These are phyloP conservation scores for Tokudaia tokunoshimensis DNA, from an alignment of 2,797 vertebrate genomes.

Conservation along the genomic window DNA sequence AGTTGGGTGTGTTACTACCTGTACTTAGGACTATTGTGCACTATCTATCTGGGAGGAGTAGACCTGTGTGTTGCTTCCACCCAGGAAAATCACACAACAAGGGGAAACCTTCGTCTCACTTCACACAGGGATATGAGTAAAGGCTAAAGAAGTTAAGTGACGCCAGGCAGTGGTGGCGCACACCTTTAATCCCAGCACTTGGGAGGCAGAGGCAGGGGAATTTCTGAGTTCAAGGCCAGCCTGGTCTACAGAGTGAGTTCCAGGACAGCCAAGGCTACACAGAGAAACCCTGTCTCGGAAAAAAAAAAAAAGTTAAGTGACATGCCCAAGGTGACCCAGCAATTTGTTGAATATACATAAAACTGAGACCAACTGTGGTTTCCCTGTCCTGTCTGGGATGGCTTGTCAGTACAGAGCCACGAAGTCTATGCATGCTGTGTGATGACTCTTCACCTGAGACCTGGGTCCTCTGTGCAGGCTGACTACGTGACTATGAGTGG, in stretches of 20 bases:
- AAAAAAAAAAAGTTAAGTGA: not conserved
- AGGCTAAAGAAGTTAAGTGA: not conserved
- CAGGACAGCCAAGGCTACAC: too few species aligned
- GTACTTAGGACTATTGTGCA: not conserved
- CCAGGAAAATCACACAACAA: not conserved
- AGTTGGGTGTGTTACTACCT: not conserved
- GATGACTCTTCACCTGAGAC: not conserved
- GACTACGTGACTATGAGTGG: not conserved
- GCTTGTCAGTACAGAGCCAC: not conserved
- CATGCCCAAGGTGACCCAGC: not conserved
- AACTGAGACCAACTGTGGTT: not conserved
- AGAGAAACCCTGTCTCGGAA: too few species aligned
- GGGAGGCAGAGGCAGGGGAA: too few species aligned
- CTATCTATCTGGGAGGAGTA: not conserved
- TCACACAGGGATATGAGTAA: not conserved
- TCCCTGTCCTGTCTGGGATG: fast-evolving
- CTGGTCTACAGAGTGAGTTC: too few species aligned
- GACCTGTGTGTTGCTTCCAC: not conserved
- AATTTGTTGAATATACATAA: not conserved
- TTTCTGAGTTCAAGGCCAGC: too few species aligned
- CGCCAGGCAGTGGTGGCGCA: too few species aligned
- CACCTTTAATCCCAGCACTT: too few species aligned
- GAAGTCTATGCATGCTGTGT: not conserved
- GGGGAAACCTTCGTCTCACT: not conserved
- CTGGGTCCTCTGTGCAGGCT: too few species aligned